Evolutionary conservation across 2,888 invertebrate genomes (phyloP), one percentile per base, ranked within the genome.

Genomic region (Epinotia demarniana): DNA sequence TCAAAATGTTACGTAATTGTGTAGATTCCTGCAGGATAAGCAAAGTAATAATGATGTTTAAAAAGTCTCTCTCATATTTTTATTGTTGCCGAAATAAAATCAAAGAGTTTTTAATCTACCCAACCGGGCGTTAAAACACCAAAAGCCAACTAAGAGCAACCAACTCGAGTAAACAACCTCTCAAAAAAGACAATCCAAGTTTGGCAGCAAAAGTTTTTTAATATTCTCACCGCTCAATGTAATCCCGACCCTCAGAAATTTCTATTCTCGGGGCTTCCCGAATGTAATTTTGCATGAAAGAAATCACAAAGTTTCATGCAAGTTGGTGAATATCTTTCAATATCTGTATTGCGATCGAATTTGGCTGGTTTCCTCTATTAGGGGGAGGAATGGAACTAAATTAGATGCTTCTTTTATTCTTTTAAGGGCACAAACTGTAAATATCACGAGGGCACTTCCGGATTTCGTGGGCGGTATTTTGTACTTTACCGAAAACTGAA

Each of bases 131-230:
- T 55, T 57, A 74, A 71, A 78, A 78, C 43, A 73, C 73, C 72
- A 72, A 67, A 62, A 61, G 64, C 64, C 58, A 80, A 79, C 80
- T 79, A 81, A 81, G 81, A 81, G 84, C 80, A 80, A 79, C 64
- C 79, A 76, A 76, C 77, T 78, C 77, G 80, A 86, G 86, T 89
- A 90, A 92, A 90, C 90, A 90, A 86, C 83, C 88, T 87, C 84
- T 87, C 89, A 89, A 92, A 92, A 91, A 92, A 92, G 92, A 92
- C 92, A 92, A 92, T 91, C 89, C 91, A 92, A 92, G 89, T 92
- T 92, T 88, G 85, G 84, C 83, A 77, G 78, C 84, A 81, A 90
- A 93, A 93, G 89, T 93, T 93, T 93, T 93, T 93, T 93, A 93
- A 93, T 93, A 93, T 92, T 92, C 92, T 88, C 87, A 87, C 88